Evolutionary conservation across 2,888 invertebrate genomes (phyloP).

Genomic region (Tipula confusa): DNA sequence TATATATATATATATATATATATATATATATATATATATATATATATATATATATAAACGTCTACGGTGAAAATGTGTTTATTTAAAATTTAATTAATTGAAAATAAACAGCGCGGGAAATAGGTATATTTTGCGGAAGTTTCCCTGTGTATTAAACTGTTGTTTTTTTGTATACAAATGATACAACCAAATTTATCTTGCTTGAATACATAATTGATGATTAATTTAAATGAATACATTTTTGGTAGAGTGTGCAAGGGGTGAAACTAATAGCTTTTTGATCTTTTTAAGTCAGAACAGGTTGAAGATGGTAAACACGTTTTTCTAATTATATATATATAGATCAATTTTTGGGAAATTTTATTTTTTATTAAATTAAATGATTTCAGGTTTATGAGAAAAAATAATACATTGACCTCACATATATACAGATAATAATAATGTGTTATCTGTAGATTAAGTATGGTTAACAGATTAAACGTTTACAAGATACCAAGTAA

Average conservation of each 20-base stretch:
- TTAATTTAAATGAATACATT: background rate
- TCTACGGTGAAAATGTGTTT: slow-evolving; percentile 7
- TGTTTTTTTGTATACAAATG: background rate
- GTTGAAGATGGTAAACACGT: background rate
- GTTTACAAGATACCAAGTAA: no score
- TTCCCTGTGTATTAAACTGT: background rate
- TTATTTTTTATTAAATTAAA: no score
- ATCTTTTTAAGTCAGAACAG: background rate
- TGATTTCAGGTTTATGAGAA: no score
- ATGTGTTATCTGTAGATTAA: no score
- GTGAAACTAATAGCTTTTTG: background rate
- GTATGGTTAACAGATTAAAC: no score
- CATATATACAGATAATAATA: no score
- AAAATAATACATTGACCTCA: no score
- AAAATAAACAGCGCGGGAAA: background rate
- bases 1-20: no score
- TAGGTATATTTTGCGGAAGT: background rate
- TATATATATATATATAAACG: no score
- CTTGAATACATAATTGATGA: slow-evolving; percentile 9
- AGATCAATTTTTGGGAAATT: no score
- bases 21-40: no score
- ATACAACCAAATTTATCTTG: background rate
- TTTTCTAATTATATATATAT: no score
- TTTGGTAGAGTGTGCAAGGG: background rate
- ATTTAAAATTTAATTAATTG: slow-evolving; percentile 25